phyloP scores from a whole-genome alignment of 2,797 vertebrate genomes.

The Anas flavirostris region DNA sequence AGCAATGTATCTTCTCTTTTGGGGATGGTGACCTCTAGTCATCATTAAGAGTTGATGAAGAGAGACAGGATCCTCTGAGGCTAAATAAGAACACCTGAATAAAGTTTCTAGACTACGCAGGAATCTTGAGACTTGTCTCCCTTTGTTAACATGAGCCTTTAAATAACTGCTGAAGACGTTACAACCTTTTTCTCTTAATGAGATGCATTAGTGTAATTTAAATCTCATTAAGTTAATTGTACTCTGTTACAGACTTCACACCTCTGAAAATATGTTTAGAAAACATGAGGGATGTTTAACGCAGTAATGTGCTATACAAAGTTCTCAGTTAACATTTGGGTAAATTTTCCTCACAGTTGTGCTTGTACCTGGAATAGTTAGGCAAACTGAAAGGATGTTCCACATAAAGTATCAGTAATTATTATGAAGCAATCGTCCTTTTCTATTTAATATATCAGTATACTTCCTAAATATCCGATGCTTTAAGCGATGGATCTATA shows the following conservation, averaged over 20 bases:
- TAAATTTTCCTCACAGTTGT: conserved; percentile 27
- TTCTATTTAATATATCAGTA: background rate
- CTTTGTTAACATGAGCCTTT: background rate
- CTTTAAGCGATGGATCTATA: background rate
- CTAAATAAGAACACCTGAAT: background rate
- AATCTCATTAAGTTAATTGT: conserved; percentile 65
- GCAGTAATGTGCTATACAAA: background rate
- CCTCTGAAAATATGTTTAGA: conserved; percentile 48
- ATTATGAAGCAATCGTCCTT: background rate
- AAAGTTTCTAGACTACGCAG: background rate
- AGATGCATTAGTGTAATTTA: conserved; percentile 60
- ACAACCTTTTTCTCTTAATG: conserved; percentile 44
- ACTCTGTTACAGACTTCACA: background rate
- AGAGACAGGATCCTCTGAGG: background rate
- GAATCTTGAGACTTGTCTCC: background rate
- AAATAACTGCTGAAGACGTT: conserved; percentile 16
- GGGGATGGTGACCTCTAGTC: background rate
- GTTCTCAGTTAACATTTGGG: background rate
- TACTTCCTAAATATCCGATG: background rate
- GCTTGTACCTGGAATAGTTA: background rate
- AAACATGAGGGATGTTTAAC: conserved; percentile 38
- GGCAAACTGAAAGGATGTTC: background rate
- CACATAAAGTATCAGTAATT: background rate
- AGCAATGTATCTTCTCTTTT: background rate
- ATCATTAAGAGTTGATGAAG: background rate